Conservation (phyloP, 1,140 invertebrate species). For the Zelostemma sp. region DNA sequence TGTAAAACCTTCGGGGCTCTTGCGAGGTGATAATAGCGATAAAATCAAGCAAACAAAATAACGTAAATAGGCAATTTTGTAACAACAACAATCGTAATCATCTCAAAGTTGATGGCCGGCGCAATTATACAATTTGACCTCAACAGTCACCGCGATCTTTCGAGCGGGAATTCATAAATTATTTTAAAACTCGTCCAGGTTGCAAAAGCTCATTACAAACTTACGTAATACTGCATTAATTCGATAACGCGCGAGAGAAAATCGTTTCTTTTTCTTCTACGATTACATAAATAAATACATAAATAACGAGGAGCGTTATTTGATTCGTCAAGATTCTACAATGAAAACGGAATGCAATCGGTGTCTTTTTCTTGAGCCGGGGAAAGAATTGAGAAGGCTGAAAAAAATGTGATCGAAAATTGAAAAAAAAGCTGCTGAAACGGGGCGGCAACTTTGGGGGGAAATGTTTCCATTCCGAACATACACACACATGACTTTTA, state of each 20-base stretch:
- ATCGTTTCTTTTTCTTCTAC: background rate
- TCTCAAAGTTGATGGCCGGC: background rate
- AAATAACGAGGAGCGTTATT: too few relatives aligned
- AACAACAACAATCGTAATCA: slow-evolving; percentile 14
- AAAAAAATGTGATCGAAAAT: too few relatives aligned
- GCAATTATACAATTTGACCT: slow-evolving; percentile 12
- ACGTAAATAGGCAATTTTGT: slow-evolving; percentile 6
- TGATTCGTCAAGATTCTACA: background rate
- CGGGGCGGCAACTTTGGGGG: too few relatives aligned
- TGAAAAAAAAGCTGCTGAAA: too few relatives aligned
- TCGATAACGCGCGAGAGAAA: background rate
- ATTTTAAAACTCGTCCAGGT: background rate
- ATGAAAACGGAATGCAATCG: slow-evolving; percentile 3
- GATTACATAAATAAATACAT: background rate
- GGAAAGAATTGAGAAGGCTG: too few relatives aligned
- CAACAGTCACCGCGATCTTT: background rate
- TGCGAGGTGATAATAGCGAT: background rate
- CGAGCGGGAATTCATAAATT: background rate
- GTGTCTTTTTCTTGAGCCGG: too few relatives aligned
- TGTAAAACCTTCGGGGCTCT: background rate
- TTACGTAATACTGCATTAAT: slow-evolving; percentile 7
- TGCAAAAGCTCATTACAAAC: slow-evolving; percentile 1
- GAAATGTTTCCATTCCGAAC: too few relatives aligned
- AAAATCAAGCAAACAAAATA: slow-evolving; percentile 5
- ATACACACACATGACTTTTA: too few relatives aligned